Conservation (phyloP, 1,140 invertebrate genomes). For the Megalonaias nervosa region DNA sequence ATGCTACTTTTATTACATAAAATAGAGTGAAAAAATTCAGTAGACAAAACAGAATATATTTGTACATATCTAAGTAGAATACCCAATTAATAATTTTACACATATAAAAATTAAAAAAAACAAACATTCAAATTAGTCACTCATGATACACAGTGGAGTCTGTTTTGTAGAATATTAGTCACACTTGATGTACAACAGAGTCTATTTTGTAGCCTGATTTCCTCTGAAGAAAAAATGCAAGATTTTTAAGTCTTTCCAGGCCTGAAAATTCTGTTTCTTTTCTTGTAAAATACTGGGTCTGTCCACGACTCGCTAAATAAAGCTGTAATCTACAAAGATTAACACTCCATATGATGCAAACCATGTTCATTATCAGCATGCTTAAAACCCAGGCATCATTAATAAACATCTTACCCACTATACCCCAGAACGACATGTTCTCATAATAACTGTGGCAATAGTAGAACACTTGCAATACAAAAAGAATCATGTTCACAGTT, state of each 20-base stretch:
- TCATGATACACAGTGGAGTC: too few relatives aligned
- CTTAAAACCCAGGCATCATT: constrained; percentile 47
- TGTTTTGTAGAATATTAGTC: too few relatives aligned
- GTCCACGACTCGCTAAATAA: constrained; percentile 41
- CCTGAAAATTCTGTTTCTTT: constrained; percentile 33
- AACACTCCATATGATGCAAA: constrained; percentile 43
- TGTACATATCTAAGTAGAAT: too few relatives aligned
- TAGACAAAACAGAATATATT: too few relatives aligned
- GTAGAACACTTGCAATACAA: constrained; percentile 32
- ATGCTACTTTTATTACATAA: too few relatives aligned
- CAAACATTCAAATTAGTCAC: too few relatives aligned
- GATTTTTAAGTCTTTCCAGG: constrained; percentile 42
- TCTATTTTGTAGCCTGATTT: constrained; percentile 16
- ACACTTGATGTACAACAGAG: background rate
- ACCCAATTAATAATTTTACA: too few relatives aligned
- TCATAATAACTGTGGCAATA: constrained; percentile 30
- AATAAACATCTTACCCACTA: constrained; percentile 31
- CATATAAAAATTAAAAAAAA: too few relatives aligned
- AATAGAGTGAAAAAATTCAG: too few relatives aligned
- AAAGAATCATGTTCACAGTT: constrained; percentile 41
- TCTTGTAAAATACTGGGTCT: constrained; percentile 48
- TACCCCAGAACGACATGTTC: constrained; percentile 1
- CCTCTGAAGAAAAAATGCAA: constrained; percentile 44
- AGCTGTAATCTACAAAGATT: constrained; percentile 51
- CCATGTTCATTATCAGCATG: constrained; percentile 44